Evolutionary conservation across 1,140 invertebrate genomes (phyloP).

Genomic region (Cataglyphis hispanica): DNA sequence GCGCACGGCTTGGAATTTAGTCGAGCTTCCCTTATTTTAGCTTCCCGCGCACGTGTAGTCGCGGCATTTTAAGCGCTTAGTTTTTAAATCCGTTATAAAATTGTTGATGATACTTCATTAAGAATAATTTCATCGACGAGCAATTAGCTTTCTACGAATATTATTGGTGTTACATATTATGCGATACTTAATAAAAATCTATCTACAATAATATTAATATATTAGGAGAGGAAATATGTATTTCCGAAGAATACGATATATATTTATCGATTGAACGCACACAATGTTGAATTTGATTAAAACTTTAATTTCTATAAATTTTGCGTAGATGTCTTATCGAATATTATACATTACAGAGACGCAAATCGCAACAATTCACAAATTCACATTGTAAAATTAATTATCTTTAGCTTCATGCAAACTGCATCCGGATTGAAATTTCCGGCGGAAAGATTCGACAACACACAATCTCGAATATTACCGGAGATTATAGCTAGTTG

Average conservation of each 20-base stretch:
- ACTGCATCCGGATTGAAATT: conserved; percentile 9
- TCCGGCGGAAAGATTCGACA: not conserved
- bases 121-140: conserved; percentile 23
- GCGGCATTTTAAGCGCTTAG: conserved; percentile 24
- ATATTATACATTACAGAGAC: too few species aligned
- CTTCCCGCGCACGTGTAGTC: not conserved
- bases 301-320: conserved; percentile 44
- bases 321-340: not conserved
- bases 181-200: conserved; percentile 32
- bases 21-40: conserved; percentile 47
- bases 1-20: conserved; percentile 41
- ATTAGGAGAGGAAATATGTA: not conserved
- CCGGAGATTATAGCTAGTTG: conserved; percentile 16
- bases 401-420: conserved; percentile 12
- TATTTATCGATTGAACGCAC: conserved; percentile 13
- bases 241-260: not conserved
- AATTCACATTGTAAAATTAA: conserved; percentile 20
- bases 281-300: conserved; percentile 5
- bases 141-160: not conserved
- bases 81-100: conserved; percentile 41
- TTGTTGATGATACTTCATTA: conserved; percentile 22
- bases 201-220: conserved; percentile 26
- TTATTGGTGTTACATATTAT: not conserved
- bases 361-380: not conserved
- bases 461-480: conserved; percentile 40